Conservation (phyloP, 2,797 vertebrate genomes). For the Pseudochirops corinnae region DNA sequence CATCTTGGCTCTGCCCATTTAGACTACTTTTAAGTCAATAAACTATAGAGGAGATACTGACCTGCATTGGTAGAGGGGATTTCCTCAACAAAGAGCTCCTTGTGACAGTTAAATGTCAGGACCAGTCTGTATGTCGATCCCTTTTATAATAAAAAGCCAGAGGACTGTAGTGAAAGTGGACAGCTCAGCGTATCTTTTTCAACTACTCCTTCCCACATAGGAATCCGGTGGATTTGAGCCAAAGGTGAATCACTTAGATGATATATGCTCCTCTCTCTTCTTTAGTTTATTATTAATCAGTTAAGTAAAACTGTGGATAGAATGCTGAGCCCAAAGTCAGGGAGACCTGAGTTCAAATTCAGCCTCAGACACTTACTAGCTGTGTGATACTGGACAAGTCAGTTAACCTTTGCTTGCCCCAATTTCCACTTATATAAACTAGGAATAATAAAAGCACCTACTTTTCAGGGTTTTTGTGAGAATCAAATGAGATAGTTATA, state of each 20-base stretch:
- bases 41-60: neutral
- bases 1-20: neutral
- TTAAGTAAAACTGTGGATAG: neutral
- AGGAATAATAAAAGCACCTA: neutral
- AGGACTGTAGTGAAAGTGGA: neutral
- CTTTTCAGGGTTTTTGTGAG: neutral
- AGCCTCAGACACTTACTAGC: neutral
- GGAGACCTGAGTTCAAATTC: neutral
- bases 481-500: neutral
- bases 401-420: neutral
- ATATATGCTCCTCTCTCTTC: too few relatives aligned
- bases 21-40: neutral
- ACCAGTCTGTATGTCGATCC: neutral
- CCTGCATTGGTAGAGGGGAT: neutral
- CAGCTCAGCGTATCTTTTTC: neutral
- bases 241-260: neutral
- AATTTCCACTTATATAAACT: neutral
- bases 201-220: neutral
- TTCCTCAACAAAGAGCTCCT: neutral
- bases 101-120: too few relatives aligned
- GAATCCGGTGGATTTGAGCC: neutral
- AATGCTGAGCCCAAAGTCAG: neutral
- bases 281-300: neutral
- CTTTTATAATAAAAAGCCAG: neutral
- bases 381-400: neutral